These are phyloP conservation scores for Indicator indicator DNA, from an alignment of 2,113 vertebrate genomes.

Conservation along the genomic window DNA sequence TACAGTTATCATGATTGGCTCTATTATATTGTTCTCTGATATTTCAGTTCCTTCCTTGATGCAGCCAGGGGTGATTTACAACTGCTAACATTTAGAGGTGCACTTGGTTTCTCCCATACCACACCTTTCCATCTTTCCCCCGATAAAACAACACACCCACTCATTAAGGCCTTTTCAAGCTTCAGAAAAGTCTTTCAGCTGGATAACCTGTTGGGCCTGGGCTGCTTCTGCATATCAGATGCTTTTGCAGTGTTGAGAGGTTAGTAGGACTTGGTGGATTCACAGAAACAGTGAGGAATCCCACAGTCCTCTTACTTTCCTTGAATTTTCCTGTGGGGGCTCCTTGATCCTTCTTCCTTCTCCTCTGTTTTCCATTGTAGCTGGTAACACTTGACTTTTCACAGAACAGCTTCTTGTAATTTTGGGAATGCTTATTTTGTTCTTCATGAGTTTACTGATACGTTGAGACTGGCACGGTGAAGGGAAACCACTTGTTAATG, in stretches of 20 bases:
- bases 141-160: neutral
- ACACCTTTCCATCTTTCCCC: neutral
- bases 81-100: neutral
- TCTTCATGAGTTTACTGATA: neutral
- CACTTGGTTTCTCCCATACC: neutral
- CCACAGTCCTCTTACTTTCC: neutral
- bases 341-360: neutral
- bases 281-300: neutral
- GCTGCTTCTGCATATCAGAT: neutral
- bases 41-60: neutral
- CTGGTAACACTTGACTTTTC: neutral
- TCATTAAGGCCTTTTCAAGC: neutral
- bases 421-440: neutral
- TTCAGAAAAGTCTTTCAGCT: neutral
- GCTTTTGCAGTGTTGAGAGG: neutral
- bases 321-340: neutral
- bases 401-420: neutral
- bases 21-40: neutral
- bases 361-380: neutral
- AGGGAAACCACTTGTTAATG: neutral
- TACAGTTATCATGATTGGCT: no score
- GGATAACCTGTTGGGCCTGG: neutral
- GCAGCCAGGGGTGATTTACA: neutral
- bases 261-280: neutral
- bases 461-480: neutral